phyloP scores from a whole-genome alignment of 2,888 invertebrate species.

The Alcis repandata region DNA sequence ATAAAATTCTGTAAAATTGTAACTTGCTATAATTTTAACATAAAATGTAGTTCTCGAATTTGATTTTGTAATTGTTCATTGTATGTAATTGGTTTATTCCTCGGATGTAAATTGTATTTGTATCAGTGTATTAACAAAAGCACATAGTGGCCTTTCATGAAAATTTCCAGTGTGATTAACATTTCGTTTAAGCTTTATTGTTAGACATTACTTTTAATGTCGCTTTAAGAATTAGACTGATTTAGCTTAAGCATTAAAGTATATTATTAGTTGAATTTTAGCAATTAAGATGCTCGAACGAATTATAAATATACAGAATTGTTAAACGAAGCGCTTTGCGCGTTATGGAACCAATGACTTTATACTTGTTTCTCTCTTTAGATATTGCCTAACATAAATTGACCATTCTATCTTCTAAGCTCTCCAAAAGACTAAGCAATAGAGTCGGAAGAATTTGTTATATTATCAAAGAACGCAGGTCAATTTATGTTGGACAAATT shows the following conservation, averaged over 20 bases:
- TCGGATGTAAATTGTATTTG: constrained; percentile 49
- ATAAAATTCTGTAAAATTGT: constrained; percentile 51
- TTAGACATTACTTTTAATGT: constrained; percentile 78
- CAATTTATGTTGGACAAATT: constrained; percentile 33
- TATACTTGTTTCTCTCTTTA: constrained; percentile 30
- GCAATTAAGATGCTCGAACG: constrained; percentile 74
- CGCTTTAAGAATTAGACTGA: constrained; percentile 87
- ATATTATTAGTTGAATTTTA: constrained; percentile 81
- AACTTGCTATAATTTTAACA: constrained; percentile 44
- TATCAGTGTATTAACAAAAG: constrained; percentile 54
- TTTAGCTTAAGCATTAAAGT: constrained; percentile 85
- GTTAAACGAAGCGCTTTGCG: constrained; percentile 38
- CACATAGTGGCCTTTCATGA: constrained; percentile 77
- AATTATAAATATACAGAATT: constrained; percentile 50
- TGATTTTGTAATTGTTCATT: constrained; percentile 47
- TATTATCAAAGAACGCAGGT: neutral
- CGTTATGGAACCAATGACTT: constrained; percentile 31
- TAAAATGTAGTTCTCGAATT: constrained; percentile 38
- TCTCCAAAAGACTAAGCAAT: neutral
- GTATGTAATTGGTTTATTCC: constrained; percentile 31
- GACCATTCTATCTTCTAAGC: neutral
- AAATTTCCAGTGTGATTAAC: constrained; percentile 81
- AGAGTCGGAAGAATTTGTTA: no score
- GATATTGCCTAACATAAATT: constrained; percentile 20
- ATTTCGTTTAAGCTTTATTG: constrained; percentile 83